These are phyloP conservation scores for Nomada hirtipes DNA, from an alignment of 2,888 invertebrate species.

Conservation along the genomic window DNA sequence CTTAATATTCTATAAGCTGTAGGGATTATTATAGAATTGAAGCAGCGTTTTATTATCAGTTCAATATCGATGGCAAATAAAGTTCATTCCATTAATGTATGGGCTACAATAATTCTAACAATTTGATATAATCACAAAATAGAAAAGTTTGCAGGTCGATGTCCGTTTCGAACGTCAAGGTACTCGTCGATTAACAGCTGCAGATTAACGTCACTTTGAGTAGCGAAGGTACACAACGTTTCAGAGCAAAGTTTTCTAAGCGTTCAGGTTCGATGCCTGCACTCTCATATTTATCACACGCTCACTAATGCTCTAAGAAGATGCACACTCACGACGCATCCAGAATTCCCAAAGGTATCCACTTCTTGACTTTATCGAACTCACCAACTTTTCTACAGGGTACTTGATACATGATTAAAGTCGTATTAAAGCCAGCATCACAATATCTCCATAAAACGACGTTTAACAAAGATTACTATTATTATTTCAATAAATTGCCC, in stretches of 20 bases:
- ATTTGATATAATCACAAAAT: too few relatives aligned
- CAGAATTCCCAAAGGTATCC: conserved; percentile 34
- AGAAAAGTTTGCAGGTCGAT: neutral
- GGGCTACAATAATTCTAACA: too few relatives aligned
- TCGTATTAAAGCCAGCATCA: neutral
- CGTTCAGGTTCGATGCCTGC: conserved; percentile 63
- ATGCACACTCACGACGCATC: conserved; percentile 68
- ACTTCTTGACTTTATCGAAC: conserved; percentile 25
- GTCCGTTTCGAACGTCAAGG: neutral
- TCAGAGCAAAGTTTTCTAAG: conserved; percentile 48
- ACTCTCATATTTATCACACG: conserved; percentile 72
- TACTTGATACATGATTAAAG: neutral
- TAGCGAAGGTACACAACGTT: conserved; percentile 35
- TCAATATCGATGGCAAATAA: too few relatives aligned
- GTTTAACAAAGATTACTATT: too few relatives aligned
- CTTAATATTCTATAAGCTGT: too few relatives aligned
- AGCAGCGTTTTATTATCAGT: too few relatives aligned
- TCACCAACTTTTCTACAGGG: conserved; percentile 12
- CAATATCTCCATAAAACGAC: too few relatives aligned
- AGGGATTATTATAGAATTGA: too few relatives aligned
- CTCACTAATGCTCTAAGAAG: conserved; percentile 65
- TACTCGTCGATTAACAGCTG: neutral
- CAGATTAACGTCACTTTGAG: conserved; percentile 23
- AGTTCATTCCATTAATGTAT: too few relatives aligned
- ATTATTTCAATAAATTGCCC: too few relatives aligned